Evolutionary conservation across 2,113 vertebrate genomes (phyloP), one percentile per base, ranked within the genome.

Genomic region (Syngnathus scovelli): DNA sequence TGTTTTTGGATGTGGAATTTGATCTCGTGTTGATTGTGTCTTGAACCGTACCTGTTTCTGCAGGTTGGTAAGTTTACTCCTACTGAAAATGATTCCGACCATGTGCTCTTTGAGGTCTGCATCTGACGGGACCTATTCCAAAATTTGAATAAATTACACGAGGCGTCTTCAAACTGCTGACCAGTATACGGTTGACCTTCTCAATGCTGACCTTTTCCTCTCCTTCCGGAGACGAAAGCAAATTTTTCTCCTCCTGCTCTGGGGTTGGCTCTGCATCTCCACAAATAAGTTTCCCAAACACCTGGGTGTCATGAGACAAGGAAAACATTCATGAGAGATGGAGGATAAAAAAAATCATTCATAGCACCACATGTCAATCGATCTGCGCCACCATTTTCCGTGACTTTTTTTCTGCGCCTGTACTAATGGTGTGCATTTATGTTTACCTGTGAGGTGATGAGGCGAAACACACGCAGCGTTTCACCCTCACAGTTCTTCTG

Each of bases 71-170:
- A 99, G 90, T 85, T 99, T 99, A 89, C 97, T 99, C 80, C 97
- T 92, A 91, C 96, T 98, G 91, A 98, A 99, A 86, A 99, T 99
- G 73, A 99, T 99, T 79, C 97, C 97, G 69, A 99, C 97, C 97
- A 99, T 99, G 85, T 99, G 97, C 77, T 99, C 97, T 80, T 99
- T 99, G 58, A 99, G 90, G 85, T 99, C 97, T 61, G 97, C 97
- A 83, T 99, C 97, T 71, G 97, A 99, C 37, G 95, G 95, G 61
- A 89, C 95, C 96, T 99, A 85, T 64, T 44, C 67, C 72, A 60
- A 78, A 68, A 78, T 1, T 16, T 16, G 9, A 52, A 71, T 63
- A 49, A 1, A 37, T 68, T 6, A 62, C 41, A 9, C 18, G 27
- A 2, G 43, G 58, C 12, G 4, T 49, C 0, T 64, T 2, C 33